Evolutionary conservation across 2,797 vertebrate genomes (phyloP).

Genomic region (Etheostoma perlongum): DNA sequence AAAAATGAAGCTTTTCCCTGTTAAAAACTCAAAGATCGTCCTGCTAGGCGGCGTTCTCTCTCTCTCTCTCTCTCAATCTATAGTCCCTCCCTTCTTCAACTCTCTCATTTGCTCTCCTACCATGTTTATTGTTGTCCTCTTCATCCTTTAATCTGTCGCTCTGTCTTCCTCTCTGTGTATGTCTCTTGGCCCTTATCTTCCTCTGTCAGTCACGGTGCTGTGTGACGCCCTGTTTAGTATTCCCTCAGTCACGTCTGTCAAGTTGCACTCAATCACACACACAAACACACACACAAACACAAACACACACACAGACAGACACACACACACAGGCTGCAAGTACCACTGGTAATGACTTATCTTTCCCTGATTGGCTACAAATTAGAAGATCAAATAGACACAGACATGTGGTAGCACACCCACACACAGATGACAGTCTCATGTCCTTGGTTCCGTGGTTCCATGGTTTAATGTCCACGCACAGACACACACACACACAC

Average conservation of each 20-base stretch:
- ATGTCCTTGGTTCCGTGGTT: constrained; percentile 23
- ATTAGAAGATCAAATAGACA: constrained; percentile 31
- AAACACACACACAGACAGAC: constrained; percentile 5
- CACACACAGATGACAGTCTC: not conserved
- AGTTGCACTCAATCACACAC: constrained; percentile 23
- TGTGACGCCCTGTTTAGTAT: constrained; percentile 58
- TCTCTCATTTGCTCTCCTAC: constrained; percentile 13
- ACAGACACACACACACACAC: constrained; percentile 47
- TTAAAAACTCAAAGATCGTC: too few species aligned
- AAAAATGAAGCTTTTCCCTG: too few species aligned
- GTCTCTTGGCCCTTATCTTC: constrained; percentile 48
- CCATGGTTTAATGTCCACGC: constrained; percentile 28
- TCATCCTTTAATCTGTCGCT: constrained; percentile 5
- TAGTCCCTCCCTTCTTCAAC: not conserved
- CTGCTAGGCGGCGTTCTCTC: not conserved
- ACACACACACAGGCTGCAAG: constrained; percentile 13
- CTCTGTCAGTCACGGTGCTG: constrained; percentile 39
- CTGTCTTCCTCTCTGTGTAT: constrained; percentile 3
- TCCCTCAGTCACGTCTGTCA: constrained; percentile 60
- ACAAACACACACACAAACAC: constrained; percentile 15
- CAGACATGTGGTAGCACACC: not conserved
- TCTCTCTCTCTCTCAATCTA: not conserved
- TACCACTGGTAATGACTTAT: constrained; percentile 32
- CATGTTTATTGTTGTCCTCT: constrained; percentile 13
- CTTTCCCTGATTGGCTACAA: constrained; percentile 21